A percentile compares a stretch with the other conserved stretches of the same genome.
These are phyloP conservation scores for Luidia sarsii DNA, from an alignment of 53 echinoderm and acorn worm genomes.

Conservation along the genomic window DNA sequence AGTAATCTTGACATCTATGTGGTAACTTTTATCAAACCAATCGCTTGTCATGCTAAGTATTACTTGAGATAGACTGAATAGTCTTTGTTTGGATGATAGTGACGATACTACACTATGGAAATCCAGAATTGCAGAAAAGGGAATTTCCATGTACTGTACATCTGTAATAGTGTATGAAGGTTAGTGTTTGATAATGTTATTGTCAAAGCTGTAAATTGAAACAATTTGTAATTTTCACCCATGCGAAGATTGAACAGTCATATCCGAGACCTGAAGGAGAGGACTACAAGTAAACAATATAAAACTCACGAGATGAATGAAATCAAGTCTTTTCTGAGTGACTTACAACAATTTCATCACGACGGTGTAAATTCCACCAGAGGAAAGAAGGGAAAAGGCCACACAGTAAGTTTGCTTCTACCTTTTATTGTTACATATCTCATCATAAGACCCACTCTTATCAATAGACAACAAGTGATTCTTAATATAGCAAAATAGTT, in stretches of 20 bases:
- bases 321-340: conserved; percentile 36
- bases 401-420: conserved; percentile 5
- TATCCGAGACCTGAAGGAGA: conserved; percentile 28
- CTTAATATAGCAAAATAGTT: no score
- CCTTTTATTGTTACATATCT: background rate
- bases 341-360: conserved; percentile 48
- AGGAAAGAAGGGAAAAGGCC: background rate
- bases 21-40: no score
- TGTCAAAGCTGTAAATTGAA: background rate
- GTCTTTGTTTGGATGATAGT: conserved; percentile 11
- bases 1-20: no score
- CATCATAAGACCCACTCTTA: background rate
- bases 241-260: conserved; percentile 38
- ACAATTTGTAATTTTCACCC: background rate
- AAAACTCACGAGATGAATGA: conserved; percentile 15
- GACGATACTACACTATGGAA: background rate
- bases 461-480: background rate
- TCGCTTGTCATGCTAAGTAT: no score
- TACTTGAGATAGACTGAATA: conserved; percentile 21
- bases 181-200: no score
- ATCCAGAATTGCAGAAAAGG: no score
- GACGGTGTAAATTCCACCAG: background rate
- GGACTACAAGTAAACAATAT: conserved; percentile 8
- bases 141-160: no score
- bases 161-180: no score